Base-by-base conservation (phyloP, 1,140 invertebrate genomes). In the Zaprionus lachaisei region DNA sequence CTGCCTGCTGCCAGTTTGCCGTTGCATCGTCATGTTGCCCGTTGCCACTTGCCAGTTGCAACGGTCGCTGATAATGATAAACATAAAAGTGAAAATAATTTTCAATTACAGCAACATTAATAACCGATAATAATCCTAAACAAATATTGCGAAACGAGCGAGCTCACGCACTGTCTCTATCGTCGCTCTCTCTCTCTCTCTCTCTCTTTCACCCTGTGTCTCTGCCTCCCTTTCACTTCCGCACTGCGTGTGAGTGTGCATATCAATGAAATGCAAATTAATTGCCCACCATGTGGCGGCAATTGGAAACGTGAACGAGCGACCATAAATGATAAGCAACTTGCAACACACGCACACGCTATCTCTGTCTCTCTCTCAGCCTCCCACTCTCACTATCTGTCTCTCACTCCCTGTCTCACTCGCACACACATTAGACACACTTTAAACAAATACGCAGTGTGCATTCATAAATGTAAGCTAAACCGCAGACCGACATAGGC, bases 81-180 rank as follows among this genome's bases (percentile, higher is more conserved):
- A 74, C 85, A 91, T 81, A 90, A 90, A 90, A 90, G 85, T 90
- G 85, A 90, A 90, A 90, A 90, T 90, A 90, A 90, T 90, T 90
- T 90, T 90, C 85, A 90, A 90, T 90, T 90, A 90, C 82, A 91
- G 86, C 81, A 80, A 85, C 85, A 90, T 90, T 90, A 90, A 90
- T 90, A 90, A 90, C 85, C 85, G 85, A 90, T 90, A 90, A 90
- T 90, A 90, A 90, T 90, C 85, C 85, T 90, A 90, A 90, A 89
- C 86, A 90, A 90, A 90, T 82, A 85, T 72, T 81, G 65, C 63
- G 54, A 70, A 75, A 68, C 51, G 61, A 56, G 22, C 20, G 17
- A 44, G 14, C 38, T 14, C 17, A 26, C 41, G 58, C 14, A 28
- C 22, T 61, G 58, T 17, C 28, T n/a, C 47, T 55, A 54, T 44